Percentiles rank a stretch among this genome's conserved stretches.
phyloP scores from a whole-genome alignment of 1,140 invertebrate species.

The Apis florea region DNA sequence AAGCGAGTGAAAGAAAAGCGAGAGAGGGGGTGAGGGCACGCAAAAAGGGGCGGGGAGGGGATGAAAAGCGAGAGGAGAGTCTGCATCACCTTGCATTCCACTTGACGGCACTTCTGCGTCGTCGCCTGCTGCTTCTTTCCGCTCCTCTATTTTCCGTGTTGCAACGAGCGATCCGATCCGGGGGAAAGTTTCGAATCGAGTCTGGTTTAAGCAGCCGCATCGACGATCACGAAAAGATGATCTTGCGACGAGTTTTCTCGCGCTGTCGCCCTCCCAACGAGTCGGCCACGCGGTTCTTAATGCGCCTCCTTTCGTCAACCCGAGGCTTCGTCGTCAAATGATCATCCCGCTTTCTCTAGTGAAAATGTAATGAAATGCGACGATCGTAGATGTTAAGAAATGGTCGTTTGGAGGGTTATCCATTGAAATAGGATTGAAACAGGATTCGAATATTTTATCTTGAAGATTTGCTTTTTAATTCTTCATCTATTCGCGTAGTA shows the following conservation, averaged over 20 bases:
- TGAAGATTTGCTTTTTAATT: too few species aligned
- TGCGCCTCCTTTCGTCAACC: not conserved
- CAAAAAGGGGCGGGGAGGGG: not conserved
- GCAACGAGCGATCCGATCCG: conserved; percentile 43
- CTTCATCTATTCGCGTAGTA: too few species aligned
- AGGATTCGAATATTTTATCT: too few species aligned
- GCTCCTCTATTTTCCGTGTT: conserved; percentile 18
- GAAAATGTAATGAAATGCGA: too few species aligned
- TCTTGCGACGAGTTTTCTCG: conserved; percentile 15
- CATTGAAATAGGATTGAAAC: too few species aligned
- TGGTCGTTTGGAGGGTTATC: too few species aligned
- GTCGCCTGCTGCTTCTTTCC: conserved; percentile 55
- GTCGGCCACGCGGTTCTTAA: not conserved
- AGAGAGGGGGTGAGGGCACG: not conserved
- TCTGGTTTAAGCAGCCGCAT: conserved; percentile 48
- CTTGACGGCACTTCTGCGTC: conserved; percentile 62
- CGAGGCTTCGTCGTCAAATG: conserved; percentile 8
- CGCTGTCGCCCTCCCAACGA: conserved; percentile 2
- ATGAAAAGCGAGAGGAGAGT: conserved; percentile 41
- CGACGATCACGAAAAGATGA: conserved; percentile 44
- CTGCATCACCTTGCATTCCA: conserved; percentile 62
- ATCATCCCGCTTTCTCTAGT: not conserved
- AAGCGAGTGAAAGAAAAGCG: not conserved
- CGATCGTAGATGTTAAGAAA: too few species aligned
- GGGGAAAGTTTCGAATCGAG: conserved; percentile 22